phyloP scores from a whole-genome alignment of 1,140 invertebrate species.

The Probaryconus sp. region DNA sequence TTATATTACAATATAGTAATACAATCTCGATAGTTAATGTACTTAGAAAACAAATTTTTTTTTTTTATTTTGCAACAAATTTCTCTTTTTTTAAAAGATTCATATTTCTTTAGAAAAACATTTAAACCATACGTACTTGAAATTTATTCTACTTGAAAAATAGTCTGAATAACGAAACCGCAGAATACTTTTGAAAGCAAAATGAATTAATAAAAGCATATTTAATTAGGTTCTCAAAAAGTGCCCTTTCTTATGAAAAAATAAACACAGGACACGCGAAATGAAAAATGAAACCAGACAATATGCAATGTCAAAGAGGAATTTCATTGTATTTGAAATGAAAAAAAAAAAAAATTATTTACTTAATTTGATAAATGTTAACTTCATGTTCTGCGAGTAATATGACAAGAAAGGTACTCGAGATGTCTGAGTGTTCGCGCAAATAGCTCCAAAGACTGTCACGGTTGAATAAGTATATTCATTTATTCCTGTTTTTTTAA shows the following conservation, averaged over 20 bases:
- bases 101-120: too few species aligned
- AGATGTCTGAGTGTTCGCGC: conserved; percentile 47
- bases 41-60: too few species aligned
- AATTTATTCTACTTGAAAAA: too few species aligned
- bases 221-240: conserved; percentile 9
- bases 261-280: not conserved
- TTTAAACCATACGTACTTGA: too few species aligned
- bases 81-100: too few species aligned
- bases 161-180: too few species aligned
- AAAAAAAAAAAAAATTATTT: conserved; percentile 47
- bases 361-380: conserved; percentile 52
- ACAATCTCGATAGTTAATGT: too few species aligned
- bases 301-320: conserved; percentile 21
- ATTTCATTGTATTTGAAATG: conserved; percentile 23
- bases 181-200: not conserved
- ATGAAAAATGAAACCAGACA: conserved; percentile 12
- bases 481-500: conserved; percentile 34
- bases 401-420: conserved; percentile 31
- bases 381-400: conserved; percentile 8
- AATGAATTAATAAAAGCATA: not conserved
- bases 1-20: too few species aligned
- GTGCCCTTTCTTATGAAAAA: not conserved
- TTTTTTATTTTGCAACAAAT: too few species aligned
- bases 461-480: conserved; percentile 32
- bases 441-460: conserved; percentile 42